Evolutionary conservation across 2,797 vertebrate species (phyloP), one percentile per base, ranked within the genome.

Genomic region (Macrochelys suwanniensis): DNA sequence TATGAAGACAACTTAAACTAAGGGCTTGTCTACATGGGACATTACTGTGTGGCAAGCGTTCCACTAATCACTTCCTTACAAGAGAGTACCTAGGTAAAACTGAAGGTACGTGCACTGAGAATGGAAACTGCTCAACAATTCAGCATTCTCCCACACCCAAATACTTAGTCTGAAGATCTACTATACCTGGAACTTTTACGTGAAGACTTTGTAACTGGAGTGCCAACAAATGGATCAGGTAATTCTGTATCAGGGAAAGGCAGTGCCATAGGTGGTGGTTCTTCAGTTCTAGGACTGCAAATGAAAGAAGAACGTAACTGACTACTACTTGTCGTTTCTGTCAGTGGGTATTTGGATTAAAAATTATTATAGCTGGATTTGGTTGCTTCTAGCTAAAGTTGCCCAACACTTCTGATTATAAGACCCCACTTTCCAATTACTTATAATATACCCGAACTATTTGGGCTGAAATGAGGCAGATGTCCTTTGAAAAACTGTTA

Each of bases 151-250:
- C 5, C 42, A 31, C 6, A 49, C 0, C 17, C 65, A 87, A 92
- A 65, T 33, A 68, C 0, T 7, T 25, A 2, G 19, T 25, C 37
- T 37, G 42, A 79, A 94, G 28, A 6, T 92, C 80, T 95, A 56
- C 82, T 76, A 11, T 97, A 99, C 99, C 99, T 99, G 89, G 99
- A 99, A 97, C 98, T 98, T 89, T 98, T 98, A 91, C 97, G 98
- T 87, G 98, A 98, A 56, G 98, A 95, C 97, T 98, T 98, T 80
- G 98, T 98, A 96, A 99, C 96, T 0, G 99, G 99, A 31, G 99
- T 99, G 93, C 99, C 99, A 88, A 99, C 96, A 97, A 99, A 99
- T 1, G 99, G 98, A 56, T 99, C 98, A 7, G 97, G 97, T 74
- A 98, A 83, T 33, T 98, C 96, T 65, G 93, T 50, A 21, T 97